phyloP scores from a whole-genome alignment of 2,888 invertebrate species.

The Trissolcus brochymenae region DNA sequence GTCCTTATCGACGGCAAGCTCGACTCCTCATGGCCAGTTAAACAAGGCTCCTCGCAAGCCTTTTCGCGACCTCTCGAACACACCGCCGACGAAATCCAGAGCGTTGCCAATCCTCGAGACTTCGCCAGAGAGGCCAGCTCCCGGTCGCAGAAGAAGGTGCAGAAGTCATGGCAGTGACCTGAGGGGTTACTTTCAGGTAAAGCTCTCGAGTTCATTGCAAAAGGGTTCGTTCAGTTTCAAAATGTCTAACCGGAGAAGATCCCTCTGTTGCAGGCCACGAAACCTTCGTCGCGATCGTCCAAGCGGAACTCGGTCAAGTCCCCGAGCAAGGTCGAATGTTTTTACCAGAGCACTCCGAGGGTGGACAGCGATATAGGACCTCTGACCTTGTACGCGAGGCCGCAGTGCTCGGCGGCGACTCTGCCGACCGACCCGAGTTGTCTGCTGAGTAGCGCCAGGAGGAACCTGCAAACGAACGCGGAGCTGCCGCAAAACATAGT shows the following conservation, averaged over 20 bases:
- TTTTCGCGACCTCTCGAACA: slow-evolving; percentile 74
- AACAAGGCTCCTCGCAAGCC: slow-evolving; percentile 68
- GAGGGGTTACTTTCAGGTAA: slow-evolving; percentile 72
- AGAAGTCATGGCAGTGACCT: slow-evolving; percentile 73
- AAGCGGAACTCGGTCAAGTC: slow-evolving; percentile 71
- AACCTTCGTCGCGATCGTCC: slow-evolving; percentile 67
- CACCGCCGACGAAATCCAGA: slow-evolving; percentile 68
- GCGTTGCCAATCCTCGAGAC: slow-evolving; percentile 52
- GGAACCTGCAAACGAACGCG: slow-evolving; percentile 61
- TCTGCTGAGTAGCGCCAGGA: slow-evolving; percentile 54
- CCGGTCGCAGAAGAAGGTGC: slow-evolving; percentile 69
- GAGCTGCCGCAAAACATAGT: slow-evolving; percentile 71
- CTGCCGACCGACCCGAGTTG: slow-evolving; percentile 67
- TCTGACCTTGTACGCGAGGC: slow-evolving; percentile 65
- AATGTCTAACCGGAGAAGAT: neutral
- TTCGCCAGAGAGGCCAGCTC: slow-evolving; percentile 56
- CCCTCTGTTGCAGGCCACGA: slow-evolving; percentile 66
- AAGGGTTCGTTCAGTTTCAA: neutral
- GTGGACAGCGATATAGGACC: slow-evolving; percentile 74
- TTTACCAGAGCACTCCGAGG: slow-evolving; percentile 73
- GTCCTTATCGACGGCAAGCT: slow-evolving; percentile 72
- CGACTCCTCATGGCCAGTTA: slow-evolving; percentile 71
- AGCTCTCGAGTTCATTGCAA: neutral
- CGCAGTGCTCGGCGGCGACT: slow-evolving; percentile 63
- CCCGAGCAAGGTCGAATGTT: slow-evolving; percentile 68